These are phyloP conservation scores for Calephelis nemesis DNA, from an alignment of 1,140 invertebrate genomes.

Conservation along the genomic window DNA sequence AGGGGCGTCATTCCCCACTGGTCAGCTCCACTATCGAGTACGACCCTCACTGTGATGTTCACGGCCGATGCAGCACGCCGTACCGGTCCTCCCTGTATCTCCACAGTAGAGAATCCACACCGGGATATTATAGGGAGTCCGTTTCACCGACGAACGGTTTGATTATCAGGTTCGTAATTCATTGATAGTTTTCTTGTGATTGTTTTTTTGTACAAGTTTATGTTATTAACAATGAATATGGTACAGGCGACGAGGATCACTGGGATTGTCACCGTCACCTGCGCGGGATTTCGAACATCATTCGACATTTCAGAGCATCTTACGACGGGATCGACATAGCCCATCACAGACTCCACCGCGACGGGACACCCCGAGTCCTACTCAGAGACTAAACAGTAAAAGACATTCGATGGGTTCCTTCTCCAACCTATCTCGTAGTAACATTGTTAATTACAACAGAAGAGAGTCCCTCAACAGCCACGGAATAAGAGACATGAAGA, in stretches of 20 bases:
- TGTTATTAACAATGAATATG: constrained; percentile 39
- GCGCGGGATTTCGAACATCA: constrained; percentile 83
- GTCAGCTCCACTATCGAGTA: constrained; percentile 79
- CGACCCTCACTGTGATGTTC: constrained; percentile 84
- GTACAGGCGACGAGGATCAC: constrained; percentile 80
- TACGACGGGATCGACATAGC: constrained; percentile 80
- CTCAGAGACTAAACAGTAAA: constrained; percentile 68
- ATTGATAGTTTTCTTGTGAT: not conserved
- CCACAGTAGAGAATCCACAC: constrained; percentile 68
- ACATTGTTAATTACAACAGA: constrained; percentile 64
- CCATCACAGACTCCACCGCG: constrained; percentile 80
- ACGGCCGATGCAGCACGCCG: constrained; percentile 81
- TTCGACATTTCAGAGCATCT: constrained; percentile 83
- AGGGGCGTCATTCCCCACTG: constrained; percentile 66
- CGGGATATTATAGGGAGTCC: constrained; percentile 78
- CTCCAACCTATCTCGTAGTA: constrained; percentile 54
- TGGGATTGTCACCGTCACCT: constrained; percentile 79
- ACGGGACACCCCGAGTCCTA: constrained; percentile 74
- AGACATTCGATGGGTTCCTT: constrained; percentile 73
- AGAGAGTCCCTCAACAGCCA: constrained; percentile 53
- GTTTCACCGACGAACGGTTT: constrained; percentile 72
- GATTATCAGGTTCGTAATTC: constrained; percentile 63
- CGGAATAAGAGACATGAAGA: constrained; percentile 69
- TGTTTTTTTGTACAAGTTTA: constrained; percentile 10
- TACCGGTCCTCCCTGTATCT: constrained; percentile 65